Conservation (phyloP, 2,888 invertebrate genomes). For the Drosophila heteroneura region DNA sequence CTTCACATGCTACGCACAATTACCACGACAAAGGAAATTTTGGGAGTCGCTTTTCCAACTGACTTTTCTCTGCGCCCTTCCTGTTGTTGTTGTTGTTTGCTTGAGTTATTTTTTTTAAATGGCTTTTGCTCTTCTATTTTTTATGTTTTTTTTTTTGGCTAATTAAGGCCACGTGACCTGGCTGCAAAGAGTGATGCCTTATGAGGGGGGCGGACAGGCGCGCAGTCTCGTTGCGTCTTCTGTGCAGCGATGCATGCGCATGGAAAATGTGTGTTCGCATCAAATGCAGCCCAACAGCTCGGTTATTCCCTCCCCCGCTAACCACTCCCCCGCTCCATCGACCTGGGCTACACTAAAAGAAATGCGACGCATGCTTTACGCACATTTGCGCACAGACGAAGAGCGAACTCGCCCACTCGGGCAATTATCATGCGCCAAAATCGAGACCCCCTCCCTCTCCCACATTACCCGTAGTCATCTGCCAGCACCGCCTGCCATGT, state of each 20-base stretch:
- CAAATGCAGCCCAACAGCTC: constrained; percentile 58
- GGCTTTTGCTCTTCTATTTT: background rate
- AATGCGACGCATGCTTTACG: constrained; percentile 61
- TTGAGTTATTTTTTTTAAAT: background rate
- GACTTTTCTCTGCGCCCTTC: constrained; percentile 6
- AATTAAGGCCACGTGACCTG: constrained; percentile 76
- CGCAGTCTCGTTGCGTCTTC: constrained; percentile 20
- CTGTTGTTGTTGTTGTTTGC: background rate
- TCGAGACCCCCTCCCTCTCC: constrained; percentile 27
- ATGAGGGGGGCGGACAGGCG: background rate
- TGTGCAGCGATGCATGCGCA: constrained; percentile 66
- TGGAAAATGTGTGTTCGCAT: constrained; percentile 63
- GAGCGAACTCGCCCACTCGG: constrained; percentile 28
- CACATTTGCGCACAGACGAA: constrained; percentile 58
- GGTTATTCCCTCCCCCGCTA: background rate
- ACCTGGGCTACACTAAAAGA: constrained; percentile 29
- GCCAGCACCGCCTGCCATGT: constrained; percentile 25
- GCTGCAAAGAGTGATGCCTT: constrained; percentile 30
- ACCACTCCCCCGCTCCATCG: constrained; percentile 10
- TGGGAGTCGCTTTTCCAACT: constrained; percentile 38
- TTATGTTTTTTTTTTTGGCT: constrained; percentile 42
- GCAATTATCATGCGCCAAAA: constrained; percentile 70
- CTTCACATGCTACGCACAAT: constrained; percentile 59
- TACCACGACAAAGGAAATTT: constrained; percentile 34
- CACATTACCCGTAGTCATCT: background rate